Evolutionary conservation across 2,888 invertebrate genomes (phyloP), one percentile per base, ranked within the genome.

Genomic region (Microctonus hyperodae): DNA sequence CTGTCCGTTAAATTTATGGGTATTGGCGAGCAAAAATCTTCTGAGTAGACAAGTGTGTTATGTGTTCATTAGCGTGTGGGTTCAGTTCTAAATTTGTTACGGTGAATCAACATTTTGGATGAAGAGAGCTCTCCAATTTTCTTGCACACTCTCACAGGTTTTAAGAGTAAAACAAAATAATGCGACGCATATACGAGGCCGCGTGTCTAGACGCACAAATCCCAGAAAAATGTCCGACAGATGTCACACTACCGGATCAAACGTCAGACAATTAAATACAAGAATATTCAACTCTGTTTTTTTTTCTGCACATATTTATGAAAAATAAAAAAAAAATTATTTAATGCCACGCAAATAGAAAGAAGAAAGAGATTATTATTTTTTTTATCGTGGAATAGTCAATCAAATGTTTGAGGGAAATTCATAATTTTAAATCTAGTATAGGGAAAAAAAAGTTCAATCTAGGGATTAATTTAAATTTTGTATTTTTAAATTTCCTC

Each of bases 161-260:
- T 16, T 13, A 31, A 20, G 25, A 5, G 37, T 35, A 59, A 59
- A 59, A 59, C 59, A 25, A 37, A 59, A 44, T 40, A 33, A 44
- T 59, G 44, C 59, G 59, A 67, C 58, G 35, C 16, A 9, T 44
- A 23, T 48, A 37, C 28, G 73, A 64, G 63, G 68, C 64, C 70
- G 63, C 68, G 71, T 73, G 80, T 81, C 80, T 79, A 80, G 80
- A 80, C 81, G 72, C 79, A 79, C 80, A 80, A 80, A 80, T 79
- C 77, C 71, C 71, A 69, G 64, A 69, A 65, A 68, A 67, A 67
- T 62, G 44, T 44, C 44, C 73, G 69, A 73, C 73, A 70, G 69
- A 67, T 40, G 28, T 60, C 61, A 61, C 67, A 44, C 44, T 44
- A 28, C n/a, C 53, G 28, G 25, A 53, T 56, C 33, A 35, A 31